A percentile compares a stretch with the other conserved stretches of the same genome.
These are phyloP conservation scores for Urophycis tenuis DNA, from an alignment of 2,797 vertebrate species.

Conservation along the genomic window DNA sequence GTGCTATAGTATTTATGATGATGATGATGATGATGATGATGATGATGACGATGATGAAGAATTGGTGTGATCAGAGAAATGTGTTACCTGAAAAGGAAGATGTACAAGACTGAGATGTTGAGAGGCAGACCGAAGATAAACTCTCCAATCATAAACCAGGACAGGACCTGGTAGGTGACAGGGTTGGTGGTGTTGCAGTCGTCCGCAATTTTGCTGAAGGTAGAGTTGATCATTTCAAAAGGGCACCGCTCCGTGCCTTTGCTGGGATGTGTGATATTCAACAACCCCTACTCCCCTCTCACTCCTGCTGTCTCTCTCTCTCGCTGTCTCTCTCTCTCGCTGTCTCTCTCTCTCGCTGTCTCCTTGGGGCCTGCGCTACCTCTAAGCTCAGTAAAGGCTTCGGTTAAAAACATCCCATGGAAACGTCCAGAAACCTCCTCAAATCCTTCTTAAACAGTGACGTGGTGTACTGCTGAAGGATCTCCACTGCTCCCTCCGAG, in stretches of 20 bases:
- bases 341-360: no score
- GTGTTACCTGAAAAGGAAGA: slow-evolving; percentile 63
- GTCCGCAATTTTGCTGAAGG: not conserved
- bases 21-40: not conserved
- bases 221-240: not conserved
- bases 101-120: slow-evolving; percentile 62
- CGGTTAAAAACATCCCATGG: slow-evolving; percentile 23
- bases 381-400: not conserved
- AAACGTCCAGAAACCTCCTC: slow-evolving; percentile 7
- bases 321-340: no score
- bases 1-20: not conserved
- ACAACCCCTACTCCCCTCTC: no score
- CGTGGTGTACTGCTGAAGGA: not conserved
- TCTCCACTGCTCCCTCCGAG: not conserved
- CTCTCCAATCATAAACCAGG: slow-evolving; percentile 50
- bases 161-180: slow-evolving; percentile 19
- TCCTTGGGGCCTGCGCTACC: no score
- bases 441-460: not conserved
- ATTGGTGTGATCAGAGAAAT: not conserved
- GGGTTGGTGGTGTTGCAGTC: slow-evolving; percentile 23
- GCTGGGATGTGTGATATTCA: no score
- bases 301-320: no score
- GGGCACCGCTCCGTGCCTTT: no score
- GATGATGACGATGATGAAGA: not conserved
- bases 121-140: slow-evolving; percentile 65